These are phyloP conservation scores for Hemaris fuciformis DNA, from an alignment of 2,888 invertebrate species.

Conservation along the genomic window DNA sequence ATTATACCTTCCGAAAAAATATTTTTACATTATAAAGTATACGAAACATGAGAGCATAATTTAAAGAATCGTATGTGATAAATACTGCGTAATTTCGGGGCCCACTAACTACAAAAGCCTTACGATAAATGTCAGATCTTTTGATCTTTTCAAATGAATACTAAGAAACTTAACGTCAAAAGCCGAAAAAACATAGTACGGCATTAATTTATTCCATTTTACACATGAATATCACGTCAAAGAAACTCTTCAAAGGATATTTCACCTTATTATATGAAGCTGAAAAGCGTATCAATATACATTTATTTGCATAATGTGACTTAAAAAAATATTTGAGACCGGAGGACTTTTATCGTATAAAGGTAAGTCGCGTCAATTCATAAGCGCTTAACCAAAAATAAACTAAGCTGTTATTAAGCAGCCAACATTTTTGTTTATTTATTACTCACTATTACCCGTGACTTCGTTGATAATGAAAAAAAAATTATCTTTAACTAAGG, in stretches of 20 bases:
- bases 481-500: no score
- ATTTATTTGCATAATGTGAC: slow-evolving; percentile 8
- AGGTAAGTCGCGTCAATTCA: not conserved
- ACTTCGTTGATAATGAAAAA: no score
- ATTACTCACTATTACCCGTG: no score
- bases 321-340: not conserved
- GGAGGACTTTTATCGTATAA: not conserved
- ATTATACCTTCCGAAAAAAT: no score
- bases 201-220: slow-evolving; percentile 28
- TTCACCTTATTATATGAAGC: slow-evolving; percentile 47
- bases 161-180: slow-evolving; percentile 19
- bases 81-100: not conserved
- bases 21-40: no score
- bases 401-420: no score
- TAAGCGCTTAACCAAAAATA: not conserved
- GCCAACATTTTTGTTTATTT: no score
- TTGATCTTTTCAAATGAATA: slow-evolving; percentile 20
- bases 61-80: not conserved
- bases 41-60: no score
- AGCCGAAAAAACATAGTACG: slow-evolving; percentile 8
- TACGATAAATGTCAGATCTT: slow-evolving; percentile 12
- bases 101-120: not conserved
- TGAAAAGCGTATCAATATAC: slow-evolving; percentile 46
- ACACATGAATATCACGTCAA: slow-evolving; percentile 35
- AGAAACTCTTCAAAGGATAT: slow-evolving; percentile 50